These are phyloP conservation scores for Condylura cristata DNA, from an alignment of 2,113 vertebrate genomes.

Conservation along the genomic window DNA sequence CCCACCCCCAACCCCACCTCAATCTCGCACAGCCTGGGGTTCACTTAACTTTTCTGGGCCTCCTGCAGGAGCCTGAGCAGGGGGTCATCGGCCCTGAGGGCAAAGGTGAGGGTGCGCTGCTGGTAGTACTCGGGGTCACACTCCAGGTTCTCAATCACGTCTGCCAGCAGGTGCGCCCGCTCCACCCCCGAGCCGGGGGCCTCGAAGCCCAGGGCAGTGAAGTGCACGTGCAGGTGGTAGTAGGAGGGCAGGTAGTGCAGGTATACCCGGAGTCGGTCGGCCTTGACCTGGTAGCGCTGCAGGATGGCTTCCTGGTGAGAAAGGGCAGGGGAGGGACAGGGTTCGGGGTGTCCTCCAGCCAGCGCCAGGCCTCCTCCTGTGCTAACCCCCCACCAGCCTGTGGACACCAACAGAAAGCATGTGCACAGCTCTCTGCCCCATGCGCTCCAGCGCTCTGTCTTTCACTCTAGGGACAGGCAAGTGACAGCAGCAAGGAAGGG, in stretches of 20 bases:
- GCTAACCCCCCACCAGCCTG: neutral
- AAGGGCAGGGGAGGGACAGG: neutral
- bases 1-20: too few species aligned
- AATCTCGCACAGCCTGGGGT: neutral
- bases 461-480: neutral
- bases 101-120: slow-evolving; percentile 88
- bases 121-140: slow-evolving; percentile 86
- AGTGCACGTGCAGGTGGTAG: slow-evolving; percentile 96
- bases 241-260: slow-evolving; percentile 98
- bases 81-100: slow-evolving; percentile 88
- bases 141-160: slow-evolving; percentile 94
- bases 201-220: slow-evolving; percentile 92
- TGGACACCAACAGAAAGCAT: neutral
- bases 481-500: neutral
- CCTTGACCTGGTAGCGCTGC: slow-evolving; percentile 84
- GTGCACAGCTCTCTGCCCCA: neutral
- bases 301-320: slow-evolving; percentile 88
- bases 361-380: neutral
- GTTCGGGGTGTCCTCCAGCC: rapidly evolving
- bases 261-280: slow-evolving; percentile 89
- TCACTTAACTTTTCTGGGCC: slow-evolving; percentile 80
- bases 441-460: neutral
- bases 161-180: slow-evolving; percentile 92
- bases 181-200: slow-evolving; percentile 91
- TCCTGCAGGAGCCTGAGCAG: slow-evolving; percentile 89